Percentiles rank a stretch among this genome's conserved stretches.
Conservation (phyloP, 23 tunicate genomes). For the Halocynthia aurantium region DNA sequence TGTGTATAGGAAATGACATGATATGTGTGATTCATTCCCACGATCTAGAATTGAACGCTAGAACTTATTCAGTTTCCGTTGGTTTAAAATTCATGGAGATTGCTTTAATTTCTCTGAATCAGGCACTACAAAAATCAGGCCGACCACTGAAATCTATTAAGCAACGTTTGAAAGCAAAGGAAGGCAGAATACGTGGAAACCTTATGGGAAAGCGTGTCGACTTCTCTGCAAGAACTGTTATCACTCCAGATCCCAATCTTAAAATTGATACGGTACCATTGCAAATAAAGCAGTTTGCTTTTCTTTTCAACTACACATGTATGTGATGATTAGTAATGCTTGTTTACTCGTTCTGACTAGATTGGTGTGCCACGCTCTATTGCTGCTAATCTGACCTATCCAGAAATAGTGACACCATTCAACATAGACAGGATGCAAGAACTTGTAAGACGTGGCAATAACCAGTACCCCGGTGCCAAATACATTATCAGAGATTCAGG, state of each 20-base stretch:
- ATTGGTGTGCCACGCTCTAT: conserved; percentile 99
- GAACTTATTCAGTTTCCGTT: no score
- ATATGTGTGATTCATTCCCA: no score
- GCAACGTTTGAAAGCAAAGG: conserved; percentile 96
- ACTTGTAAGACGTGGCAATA: conserved; percentile 86
- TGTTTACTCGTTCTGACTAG: conserved; percentile 23
- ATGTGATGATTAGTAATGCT: neutral
- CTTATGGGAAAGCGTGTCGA: conserved; percentile 99
- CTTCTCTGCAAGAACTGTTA: conserved; percentile 98
- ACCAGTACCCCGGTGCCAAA: conserved; percentile 98
- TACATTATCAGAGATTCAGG: conserved; percentile 98
- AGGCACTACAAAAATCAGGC: conserved; percentile 99
- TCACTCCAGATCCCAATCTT: conserved; percentile 96
- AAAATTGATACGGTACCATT: conserved; percentile 81
- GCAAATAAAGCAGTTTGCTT: neutral
- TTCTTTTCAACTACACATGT: neutral
- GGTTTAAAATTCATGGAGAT: neutral
- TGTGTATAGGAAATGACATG: no score
- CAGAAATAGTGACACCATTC: conserved; percentile 99
- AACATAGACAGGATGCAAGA: conserved; percentile 97
- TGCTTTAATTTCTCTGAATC: neutral
- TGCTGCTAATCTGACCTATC: conserved; percentile 95
- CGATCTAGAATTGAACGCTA: no score
- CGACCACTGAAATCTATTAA: conserved; percentile 95
- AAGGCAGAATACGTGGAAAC: conserved; percentile 98